Evolutionary conservation across 2,888 invertebrate genomes (phyloP).

Genomic region (Metacarcinus magister): DNA sequence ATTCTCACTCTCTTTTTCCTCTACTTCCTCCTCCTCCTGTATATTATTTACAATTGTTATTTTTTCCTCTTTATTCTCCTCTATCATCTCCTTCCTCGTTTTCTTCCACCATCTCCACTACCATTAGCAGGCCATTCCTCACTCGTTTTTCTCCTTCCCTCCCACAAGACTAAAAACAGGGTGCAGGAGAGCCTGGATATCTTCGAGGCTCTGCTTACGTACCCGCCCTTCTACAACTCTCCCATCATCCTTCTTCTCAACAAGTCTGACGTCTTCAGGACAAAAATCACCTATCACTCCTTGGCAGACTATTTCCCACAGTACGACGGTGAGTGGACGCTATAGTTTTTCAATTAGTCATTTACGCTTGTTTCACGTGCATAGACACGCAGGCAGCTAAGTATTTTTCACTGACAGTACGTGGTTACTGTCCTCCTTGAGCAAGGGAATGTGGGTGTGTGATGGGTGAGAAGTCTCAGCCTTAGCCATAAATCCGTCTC

Average conservation of each 20-base stretch:
- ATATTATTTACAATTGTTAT: background rate
- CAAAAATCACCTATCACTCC: constrained; percentile 60
- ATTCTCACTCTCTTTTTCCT: background rate
- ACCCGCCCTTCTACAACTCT: constrained; percentile 85
- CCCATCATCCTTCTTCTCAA: constrained; percentile 73
- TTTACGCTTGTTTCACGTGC: background rate
- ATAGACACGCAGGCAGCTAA: background rate
- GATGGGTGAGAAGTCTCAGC: too few relatives aligned
- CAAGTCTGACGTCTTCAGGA: constrained; percentile 67
- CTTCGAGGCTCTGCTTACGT: constrained; percentile 84
- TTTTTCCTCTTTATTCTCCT: background rate
- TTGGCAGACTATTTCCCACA: constrained; percentile 60
- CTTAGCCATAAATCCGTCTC: too few relatives aligned
- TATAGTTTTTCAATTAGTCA: background rate
- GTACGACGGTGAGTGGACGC: constrained; percentile 62
- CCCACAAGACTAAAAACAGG: constrained; percentile 93
- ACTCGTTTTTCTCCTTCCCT: background rate
- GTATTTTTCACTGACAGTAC: too few relatives aligned
- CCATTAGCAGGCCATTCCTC: background rate
- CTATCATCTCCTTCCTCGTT: background rate
- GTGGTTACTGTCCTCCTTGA: too few relatives aligned
- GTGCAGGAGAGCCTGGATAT: constrained; percentile 89
- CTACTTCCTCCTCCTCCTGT: background rate
- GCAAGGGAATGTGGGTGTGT: too few relatives aligned
- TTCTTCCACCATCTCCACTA: background rate